Base-by-base conservation (phyloP, 2,888 invertebrate species). In the Drosophila longiperda region DNA sequence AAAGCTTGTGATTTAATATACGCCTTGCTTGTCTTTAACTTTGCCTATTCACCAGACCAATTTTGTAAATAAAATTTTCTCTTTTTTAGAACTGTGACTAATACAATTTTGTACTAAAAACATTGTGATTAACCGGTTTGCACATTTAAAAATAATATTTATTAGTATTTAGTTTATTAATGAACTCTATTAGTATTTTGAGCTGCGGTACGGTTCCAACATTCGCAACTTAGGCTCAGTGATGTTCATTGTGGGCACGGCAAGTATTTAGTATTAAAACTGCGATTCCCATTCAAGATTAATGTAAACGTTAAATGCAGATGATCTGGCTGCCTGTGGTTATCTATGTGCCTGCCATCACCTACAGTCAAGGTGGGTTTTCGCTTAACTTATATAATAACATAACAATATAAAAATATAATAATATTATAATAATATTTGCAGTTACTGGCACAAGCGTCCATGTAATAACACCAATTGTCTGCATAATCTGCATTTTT, bases 401-500 rank as follows among this genome's bases (percentile, higher is more conserved):
- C 29, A 36, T 20, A 49, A 48, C 3, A 52, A 52, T 60, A n/a
- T 32, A 29, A 5, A 1, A 26, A 26, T 26, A 5, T 26, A 23
- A 26, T 26, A 26, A 3, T 26, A 26, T 3, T 32, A 40, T n/a
- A 48, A 48, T 7, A 52, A 49, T 60, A n/a, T 32, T 57, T 86
- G 6, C 63, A 92, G 93, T 93, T 6, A 91, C 92, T 73, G 97
- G 97, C 57, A 95, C 97, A 12, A 95, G 96, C 84, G 95, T 97
- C 45, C 97, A 97, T 92, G 93, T 96, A 42, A 96, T 97, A 23
- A 97, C 97, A 1, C 96, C 97, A 3, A 95, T 97, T 48, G 96
- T 97, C 3, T 97, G 97, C 92, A 93, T 96, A 42, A 91, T 92
- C 95, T 82, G 96, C 93, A 98, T 97, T 80, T 97, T 98, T 93